Base-by-base conservation (phyloP, 1,140 invertebrate genomes). In the Zaprionus gabonicus region DNA sequence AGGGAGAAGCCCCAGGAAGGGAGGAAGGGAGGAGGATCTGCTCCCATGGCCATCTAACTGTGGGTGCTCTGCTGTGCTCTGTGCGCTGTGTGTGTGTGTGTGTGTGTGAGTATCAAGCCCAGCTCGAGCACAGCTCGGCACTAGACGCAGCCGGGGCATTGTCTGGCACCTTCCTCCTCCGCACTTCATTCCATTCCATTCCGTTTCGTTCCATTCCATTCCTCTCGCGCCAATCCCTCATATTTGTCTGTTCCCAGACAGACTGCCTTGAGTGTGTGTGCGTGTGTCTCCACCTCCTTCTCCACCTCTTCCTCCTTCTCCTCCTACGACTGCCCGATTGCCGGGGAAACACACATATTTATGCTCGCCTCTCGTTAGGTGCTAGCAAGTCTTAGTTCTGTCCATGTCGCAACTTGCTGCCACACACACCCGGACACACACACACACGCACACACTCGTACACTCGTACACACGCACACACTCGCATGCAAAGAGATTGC, bases 331-430 rank as follows among this genome's bases (percentile, higher is more conserved):
- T 77, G 82, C 75, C 78, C 84, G 88, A 87, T 87, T 88, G 84
- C 88, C 71, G 81, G 71, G 71, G 34, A 31, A 80, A 77, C 84
- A 17, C 41, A 46, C n/a, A 87, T 87, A 88, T 87, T 88, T 87
- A 84, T 90, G 84, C 81, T 71, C 63, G 44, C 28, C 41, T 41
- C 64, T 80, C 41, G 53, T 59, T 56, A 66, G 69, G 62, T 75
- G 80, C 87, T 84, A 46, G n/a, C 81, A 63, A 74, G 85, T 79
- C 88, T 90, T 75, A 81, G 71, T 85, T 77, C 49, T 77, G 46
- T 68, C 56, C 75, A 75, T 80, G 82, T 78, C 78, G 46, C 81
- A 80, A 71, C 71, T 51, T 44, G 58, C 51, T 67, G 25, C 79
- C 63, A 34, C 12, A 38, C 34, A 13, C 59, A 49, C 17, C n/a